These are phyloP conservation scores for Lasioglossum calceatum DNA, from an alignment of 2,888 invertebrate genomes.

Conservation along the genomic window DNA sequence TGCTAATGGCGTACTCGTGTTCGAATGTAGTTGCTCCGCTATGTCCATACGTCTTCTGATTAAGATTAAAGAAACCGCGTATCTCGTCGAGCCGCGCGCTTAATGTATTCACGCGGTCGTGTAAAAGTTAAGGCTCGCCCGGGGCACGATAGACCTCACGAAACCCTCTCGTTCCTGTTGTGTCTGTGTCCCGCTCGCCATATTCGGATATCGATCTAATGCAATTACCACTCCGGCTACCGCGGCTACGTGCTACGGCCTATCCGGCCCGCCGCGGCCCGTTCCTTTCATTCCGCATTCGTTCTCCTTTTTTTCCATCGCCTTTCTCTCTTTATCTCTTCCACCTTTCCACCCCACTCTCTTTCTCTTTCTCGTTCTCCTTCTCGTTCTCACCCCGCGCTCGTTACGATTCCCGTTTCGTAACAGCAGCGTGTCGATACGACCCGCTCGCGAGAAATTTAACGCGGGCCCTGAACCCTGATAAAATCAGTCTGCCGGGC, in stretches of 20 bases:
- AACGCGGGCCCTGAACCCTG: slow-evolving; percentile 7
- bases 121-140: slow-evolving; percentile 75
- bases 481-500: background rate
- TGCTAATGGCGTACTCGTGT: slow-evolving; percentile 84
- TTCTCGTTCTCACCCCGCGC: background rate
- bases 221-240: slow-evolving; percentile 63
- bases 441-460: slow-evolving; percentile 31
- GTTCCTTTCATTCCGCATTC: background rate
- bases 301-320: background rate
- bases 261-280: slow-evolving; percentile 3
- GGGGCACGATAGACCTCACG: slow-evolving; percentile 73
- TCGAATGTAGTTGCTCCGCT: slow-evolving; percentile 80
- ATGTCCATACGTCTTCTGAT: slow-evolving; percentile 83
- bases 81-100: slow-evolving; percentile 74
- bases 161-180: slow-evolving; percentile 55
- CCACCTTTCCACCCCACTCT: background rate
- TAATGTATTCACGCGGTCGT: slow-evolving; percentile 76
- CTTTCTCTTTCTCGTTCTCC: background rate
- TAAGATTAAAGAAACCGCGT: slow-evolving; percentile 83
- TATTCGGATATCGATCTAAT: slow-evolving; percentile 72
- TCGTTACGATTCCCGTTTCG: slow-evolving; percentile 29
- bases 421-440: slow-evolving; percentile 26
- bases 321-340: background rate
- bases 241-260: slow-evolving; percentile 49
- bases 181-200: slow-evolving; percentile 41